Evolutionary conservation across 2,888 invertebrate genomes (phyloP).

Genomic region (Tolmerus cingulatus): DNA sequence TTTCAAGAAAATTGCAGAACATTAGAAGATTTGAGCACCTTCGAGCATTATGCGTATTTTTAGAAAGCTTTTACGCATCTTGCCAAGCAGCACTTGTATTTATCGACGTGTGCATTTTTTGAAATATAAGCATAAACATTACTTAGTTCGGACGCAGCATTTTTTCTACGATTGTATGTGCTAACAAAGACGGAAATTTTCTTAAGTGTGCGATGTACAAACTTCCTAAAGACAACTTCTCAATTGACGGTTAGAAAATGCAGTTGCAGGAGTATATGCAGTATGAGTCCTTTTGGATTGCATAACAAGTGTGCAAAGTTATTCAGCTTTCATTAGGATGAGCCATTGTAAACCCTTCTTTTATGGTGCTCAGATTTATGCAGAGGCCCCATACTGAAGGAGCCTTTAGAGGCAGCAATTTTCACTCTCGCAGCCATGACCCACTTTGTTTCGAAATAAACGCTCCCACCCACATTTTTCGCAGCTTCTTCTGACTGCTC

Average conservation of each 20-base stretch:
- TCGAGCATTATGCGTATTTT: background rate
- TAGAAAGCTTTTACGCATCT: background rate
- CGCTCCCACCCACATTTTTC: background rate
- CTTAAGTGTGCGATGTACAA: background rate
- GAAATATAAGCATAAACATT: background rate
- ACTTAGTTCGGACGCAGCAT: background rate
- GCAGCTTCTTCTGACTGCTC: background rate
- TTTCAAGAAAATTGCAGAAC: background rate
- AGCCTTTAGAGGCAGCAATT: background rate
- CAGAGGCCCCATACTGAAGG: background rate
- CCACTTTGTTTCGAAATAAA: background rate
- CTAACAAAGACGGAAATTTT: background rate
- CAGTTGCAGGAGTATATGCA: background rate
- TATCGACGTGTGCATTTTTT: background rate
- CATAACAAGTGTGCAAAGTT: slow-evolving; percentile 23
- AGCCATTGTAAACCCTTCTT: background rate
- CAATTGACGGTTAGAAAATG: background rate
- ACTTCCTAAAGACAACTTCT: background rate
- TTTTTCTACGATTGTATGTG: background rate
- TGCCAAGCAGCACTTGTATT: background rate
- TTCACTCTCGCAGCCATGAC: slow-evolving; percentile 6
- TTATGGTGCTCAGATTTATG: slow-evolving; percentile 3
- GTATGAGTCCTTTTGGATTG: background rate
- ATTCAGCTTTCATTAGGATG: slow-evolving; percentile 24
- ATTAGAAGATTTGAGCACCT: background rate